phyloP scores from a whole-genome alignment of 2,888 invertebrate genomes.

The Megamerina dolium region DNA sequence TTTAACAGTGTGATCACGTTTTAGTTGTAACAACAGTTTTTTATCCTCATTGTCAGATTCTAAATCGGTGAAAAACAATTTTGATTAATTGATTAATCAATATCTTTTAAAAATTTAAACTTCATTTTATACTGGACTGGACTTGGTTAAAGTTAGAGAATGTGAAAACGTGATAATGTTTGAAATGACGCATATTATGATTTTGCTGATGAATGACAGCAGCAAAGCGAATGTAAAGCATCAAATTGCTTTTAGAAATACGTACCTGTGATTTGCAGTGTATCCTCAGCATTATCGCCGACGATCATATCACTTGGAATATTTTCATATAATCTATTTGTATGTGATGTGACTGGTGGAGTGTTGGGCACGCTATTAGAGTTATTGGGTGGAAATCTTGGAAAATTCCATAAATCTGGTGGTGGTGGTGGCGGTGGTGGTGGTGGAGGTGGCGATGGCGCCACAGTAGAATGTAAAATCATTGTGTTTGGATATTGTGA shows the following conservation, averaged over 20 bases:
- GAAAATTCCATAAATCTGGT: no score
- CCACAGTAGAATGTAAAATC: no score
- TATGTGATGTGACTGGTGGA: no score
- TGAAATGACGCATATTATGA: background rate
- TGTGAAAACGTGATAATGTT: constrained; percentile 1
- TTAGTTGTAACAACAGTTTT: constrained; percentile 62
- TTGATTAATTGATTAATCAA: background rate
- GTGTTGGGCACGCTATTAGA: no score
- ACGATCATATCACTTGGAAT: no score
- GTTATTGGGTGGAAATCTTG: no score
- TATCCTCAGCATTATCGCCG: constrained; percentile 9
- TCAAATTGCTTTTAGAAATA: no score
- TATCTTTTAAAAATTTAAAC: no score
- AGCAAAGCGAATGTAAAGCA: no score
- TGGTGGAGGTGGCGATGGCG: constrained; percentile 24
- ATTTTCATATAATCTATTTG: no score
- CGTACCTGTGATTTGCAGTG: constrained; percentile 25
- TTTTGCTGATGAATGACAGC: no score
- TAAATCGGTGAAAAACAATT: constrained; percentile 13
- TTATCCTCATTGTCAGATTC: constrained; percentile 58
- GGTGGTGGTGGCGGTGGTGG: constrained; percentile 43
- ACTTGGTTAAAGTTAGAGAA: constrained; percentile 2
- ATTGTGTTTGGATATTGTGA: background rate
- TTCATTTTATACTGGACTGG: no score
- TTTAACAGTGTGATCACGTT: constrained; percentile 80